Evolutionary conservation across 2,113 vertebrate genomes (phyloP), one percentile per base, ranked within the genome.

Genomic region (Lynx canadensis): DNA sequence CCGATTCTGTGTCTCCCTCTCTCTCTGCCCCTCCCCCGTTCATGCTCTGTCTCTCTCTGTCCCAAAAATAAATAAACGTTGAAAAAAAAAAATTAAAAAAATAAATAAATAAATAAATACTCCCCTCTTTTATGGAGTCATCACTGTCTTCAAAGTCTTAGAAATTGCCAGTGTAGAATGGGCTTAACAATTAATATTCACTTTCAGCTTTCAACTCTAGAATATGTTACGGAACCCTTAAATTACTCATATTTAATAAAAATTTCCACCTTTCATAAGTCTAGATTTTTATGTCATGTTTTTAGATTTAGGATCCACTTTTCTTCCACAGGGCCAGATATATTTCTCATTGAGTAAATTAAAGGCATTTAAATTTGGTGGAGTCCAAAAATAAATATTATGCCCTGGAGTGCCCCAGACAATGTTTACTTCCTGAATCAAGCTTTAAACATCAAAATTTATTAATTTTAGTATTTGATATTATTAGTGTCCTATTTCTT

Each of bases 401-500:
- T 78, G 3, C 19, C 55, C 45, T 87, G 41, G 27, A 3, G 52
- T 93, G 33, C 4, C n/a, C 33, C 36, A 92, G 38, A 92, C 86
- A 82, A 55, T 90, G 88, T 23, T 87, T 80, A 7, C 21, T 95
- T 94, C 21, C n/a, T 90, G 29, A 92, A 9, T 96, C 65, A 11
- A 92, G 7, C 48, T 84, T 90, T 94, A 96, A 93, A 57, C 36
- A 68, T 78, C 27, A 83, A 82, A 55, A 87, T 87, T 91, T 94
- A 50, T 80, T 27, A 83, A 83, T 96, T 97, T 96, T 96, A 48
- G 23, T 31, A 41, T 94, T 97, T 91, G 69, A 0, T 97, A 29
- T 81, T 29, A 78, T 88, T 27, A 79, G 18, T 69, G 7, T 80
- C 91, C 11, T 79, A 50, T 84, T 97, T 96, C 23, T 91, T 95